Evolutionary conservation across 2,113 vertebrate genomes (phyloP), one percentile per base, ranked within the genome.

Genomic region (Chloropsis hardwickii): DNA sequence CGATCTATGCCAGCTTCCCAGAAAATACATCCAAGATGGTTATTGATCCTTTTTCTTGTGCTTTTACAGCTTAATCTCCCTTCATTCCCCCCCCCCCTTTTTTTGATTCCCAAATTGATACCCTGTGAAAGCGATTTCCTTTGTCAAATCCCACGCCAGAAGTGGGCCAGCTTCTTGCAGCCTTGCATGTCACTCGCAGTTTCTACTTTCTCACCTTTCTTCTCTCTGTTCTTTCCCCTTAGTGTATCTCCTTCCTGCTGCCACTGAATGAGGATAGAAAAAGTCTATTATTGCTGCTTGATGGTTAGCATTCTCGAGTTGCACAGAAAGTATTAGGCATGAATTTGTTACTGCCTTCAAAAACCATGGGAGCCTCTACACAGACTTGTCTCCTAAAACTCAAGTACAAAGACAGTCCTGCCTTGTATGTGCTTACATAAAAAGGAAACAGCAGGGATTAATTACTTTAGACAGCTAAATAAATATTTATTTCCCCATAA

Each of bases 391-490:
- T 97, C 44, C 78, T 84, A 89, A 86, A 93, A 85, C 86, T 79
- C 62, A 84, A 92, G 88, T 93, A 97, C 95, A 95, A 81, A 94
- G 92, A 80, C 73, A 92, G 94, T 93, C 96, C 96, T 97, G 90
- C 97, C 96, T 98, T 94, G 85, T 81, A 72, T 91, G 92, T 97
- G 96, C 95, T 96, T 97, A 97, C 86, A 95, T 95, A 90, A 95
- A 97, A 97, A 97, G 91, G 95, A 97, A 94, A 94, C 95, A 95
- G 86, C 67, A 37, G 88, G 93, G 81, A 98, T 98, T 97, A 97
- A 95, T 97, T 97, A 96, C 96, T 97, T 98, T 93, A 94, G 97
- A 94, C 96, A 97, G 97, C 92, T 97, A 98, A 97, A 97, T 95
- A 97, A 97, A 96, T 96, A 96, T 98, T 98, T 97, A 97, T 97